phyloP scores from a whole-genome alignment of 37 sponge, comb jelly and placozoan genomes.

The Dysidea cf. avara region DNA sequence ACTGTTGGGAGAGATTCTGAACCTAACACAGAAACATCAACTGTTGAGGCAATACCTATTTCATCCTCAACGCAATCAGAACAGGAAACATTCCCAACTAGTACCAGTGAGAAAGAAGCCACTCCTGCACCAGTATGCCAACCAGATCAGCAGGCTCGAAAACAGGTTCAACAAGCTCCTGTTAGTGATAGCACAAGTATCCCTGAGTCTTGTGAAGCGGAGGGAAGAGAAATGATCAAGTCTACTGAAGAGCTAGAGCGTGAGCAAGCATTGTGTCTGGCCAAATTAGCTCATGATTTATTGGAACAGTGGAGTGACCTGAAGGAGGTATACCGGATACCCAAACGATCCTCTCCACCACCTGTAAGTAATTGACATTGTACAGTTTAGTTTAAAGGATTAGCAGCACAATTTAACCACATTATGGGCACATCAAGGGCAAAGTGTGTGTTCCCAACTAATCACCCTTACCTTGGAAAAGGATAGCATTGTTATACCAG shows the following conservation, averaged over 20 bases:
- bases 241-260: not conserved
- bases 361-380: not conserved
- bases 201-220: not conserved
- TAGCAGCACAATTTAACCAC: no score
- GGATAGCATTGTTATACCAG: no score
- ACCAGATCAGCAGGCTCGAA: no score
- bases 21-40: not conserved
- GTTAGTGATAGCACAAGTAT: not conserved
- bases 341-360: slow-evolving; percentile 51
- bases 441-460: no score
- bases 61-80: no score
- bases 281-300: slow-evolving; percentile 34
- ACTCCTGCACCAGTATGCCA: no score
- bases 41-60: not conserved
- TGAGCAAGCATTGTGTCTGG: slow-evolving; percentile 16
- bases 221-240: not conserved
- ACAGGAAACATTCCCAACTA: no score
- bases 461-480: no score
- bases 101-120: no score
- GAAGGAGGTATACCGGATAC: slow-evolving; percentile 88
- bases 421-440: no score
- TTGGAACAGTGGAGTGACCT: slow-evolving; percentile 65
- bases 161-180: not conserved
- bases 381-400: not conserved
- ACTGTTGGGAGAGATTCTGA: slow-evolving; percentile 35